Percentiles rank a stretch among this genome's conserved stretches.
Evolutionary conservation across 2,113 vertebrate genomes (phyloP).

Genomic region (Ptychochromis oligacanthus): DNA sequence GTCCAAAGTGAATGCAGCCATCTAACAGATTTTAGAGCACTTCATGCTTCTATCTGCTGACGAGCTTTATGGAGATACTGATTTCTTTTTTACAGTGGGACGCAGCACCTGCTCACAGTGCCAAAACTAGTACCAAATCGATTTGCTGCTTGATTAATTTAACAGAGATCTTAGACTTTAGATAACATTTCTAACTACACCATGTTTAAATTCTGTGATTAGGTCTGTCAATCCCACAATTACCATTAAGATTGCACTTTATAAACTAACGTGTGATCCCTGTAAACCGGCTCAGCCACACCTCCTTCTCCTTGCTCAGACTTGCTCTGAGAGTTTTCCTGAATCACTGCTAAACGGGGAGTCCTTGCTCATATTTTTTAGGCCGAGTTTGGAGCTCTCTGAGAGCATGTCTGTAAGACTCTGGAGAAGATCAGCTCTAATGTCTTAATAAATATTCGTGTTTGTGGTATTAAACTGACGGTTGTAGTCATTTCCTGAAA

Average conservation of each 20-base stretch:
- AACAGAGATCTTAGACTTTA: not conserved
- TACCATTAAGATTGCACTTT: no score
- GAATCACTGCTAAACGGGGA: accelerated
- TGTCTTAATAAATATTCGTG: not conserved
- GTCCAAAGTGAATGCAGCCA: no score
- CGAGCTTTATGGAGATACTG: no score
- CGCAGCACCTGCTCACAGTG: accelerated
- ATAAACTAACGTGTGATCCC: no score
- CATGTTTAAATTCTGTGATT: not conserved
- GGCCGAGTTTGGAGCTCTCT: not conserved
- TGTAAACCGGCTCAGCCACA: no score
- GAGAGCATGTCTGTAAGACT: no score
- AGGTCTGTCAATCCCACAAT: no score
- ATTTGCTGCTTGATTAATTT: no score
- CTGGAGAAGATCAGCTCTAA: no score
- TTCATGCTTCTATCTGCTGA: no score
- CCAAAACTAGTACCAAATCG: not conserved
- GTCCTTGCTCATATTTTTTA: not conserved
- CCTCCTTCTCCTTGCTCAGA: not conserved
- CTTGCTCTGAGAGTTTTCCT: accelerated
- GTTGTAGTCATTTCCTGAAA: not conserved
- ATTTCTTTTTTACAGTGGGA: not conserved
- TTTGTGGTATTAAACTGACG: not conserved
- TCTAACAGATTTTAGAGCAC: no score
- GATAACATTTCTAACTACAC: accelerated